These are phyloP conservation scores for Cheilosia variabilis DNA, from an alignment of 2,888 invertebrate genomes.

Conservation along the genomic window DNA sequence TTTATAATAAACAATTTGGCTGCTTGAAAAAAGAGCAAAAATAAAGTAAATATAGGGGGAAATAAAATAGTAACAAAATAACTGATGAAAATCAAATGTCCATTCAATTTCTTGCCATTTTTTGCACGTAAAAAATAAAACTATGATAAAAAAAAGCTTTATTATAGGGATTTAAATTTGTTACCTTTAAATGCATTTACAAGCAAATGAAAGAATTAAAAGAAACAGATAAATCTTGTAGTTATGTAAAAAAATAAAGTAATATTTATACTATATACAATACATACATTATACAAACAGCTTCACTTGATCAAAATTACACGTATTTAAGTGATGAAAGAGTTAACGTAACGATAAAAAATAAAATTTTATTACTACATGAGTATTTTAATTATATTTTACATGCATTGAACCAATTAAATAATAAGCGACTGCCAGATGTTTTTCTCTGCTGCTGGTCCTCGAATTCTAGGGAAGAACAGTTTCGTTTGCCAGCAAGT, in stretches of 20 bases:
- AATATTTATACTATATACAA: conserved; percentile 56
- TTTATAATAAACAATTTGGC: conserved; percentile 40
- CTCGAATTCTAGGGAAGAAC: too few relatives aligned
- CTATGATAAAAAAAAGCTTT: conserved; percentile 39
- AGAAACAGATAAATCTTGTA: conserved; percentile 19
- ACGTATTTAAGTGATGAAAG: conserved; percentile 22
- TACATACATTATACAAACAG: conserved; percentile 32
- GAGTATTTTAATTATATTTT: neutral
- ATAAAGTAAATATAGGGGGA: conserved; percentile 10
- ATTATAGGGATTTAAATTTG: conserved; percentile 36
- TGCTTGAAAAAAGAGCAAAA: conserved; percentile 17
- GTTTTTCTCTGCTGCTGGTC: too few relatives aligned
- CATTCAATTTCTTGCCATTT: conserved; percentile 68
- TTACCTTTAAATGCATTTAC: conserved; percentile 60
- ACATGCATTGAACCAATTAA: neutral
- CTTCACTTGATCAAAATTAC: conserved; percentile 38
- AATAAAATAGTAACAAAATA: conserved; percentile 14
- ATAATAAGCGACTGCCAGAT: too few relatives aligned
- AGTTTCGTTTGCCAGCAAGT: too few relatives aligned
- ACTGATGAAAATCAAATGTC: conserved; percentile 51
- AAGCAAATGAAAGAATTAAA: conserved; percentile 25
- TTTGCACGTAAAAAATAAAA: conserved; percentile 43
- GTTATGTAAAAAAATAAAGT: conserved; percentile 20
- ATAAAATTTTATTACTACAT: conserved; percentile 66
- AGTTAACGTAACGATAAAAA: conserved; percentile 54